Base-by-base conservation (phyloP, 2,113 vertebrate species). In the Cinclus mexicanus region DNA sequence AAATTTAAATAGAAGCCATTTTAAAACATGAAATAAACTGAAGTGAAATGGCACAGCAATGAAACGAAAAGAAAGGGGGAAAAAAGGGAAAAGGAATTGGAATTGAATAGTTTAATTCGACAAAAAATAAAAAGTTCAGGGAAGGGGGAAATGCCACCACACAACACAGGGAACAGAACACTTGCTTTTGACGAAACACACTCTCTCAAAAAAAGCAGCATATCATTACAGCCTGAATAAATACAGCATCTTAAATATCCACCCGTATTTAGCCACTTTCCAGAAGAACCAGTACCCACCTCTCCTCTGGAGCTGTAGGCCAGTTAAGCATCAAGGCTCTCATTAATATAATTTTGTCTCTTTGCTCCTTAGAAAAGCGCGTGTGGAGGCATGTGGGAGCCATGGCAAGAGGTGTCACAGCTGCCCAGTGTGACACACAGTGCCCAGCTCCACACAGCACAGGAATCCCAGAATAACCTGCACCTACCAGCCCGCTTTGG, bases 1-100 rank as follows among this genome's bases (percentile, higher is more conserved):
- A 95, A 78, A 90, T 94, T 96, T 90, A 92, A 96, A 96, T 94
- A 83, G 83, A 83, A 93, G 56, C 86, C 72, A 89, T 92, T 95
- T 91, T 75, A 89, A 92, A 95, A 60, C 24, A 47, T 60, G 64
- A 83, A 96, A 91, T 79, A 57, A 93, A 93, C 75, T 52, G 47
- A 93, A 92, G 63, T 46, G 67, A 80, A 81, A 78, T 4, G 10
- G 52, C 72, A 78, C 24, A 49, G 68, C 56, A 52, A n/a, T 42
- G 21, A 80, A 87, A 90, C 1, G 0, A 31, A 44, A 80, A 72
- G 35, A 9, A 23, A 6, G 3, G 0, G 14, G 11, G 1, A 5
- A 8, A 14, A 20, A 15, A 6, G 18, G 2, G 7, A 16, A 65
- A 70, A 21, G 6, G 29, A 83, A 25, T 67, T 86, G 20, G 41